Base-by-base conservation (phyloP, 2,113 vertebrate species). In the Orycteropus afer region DNA sequence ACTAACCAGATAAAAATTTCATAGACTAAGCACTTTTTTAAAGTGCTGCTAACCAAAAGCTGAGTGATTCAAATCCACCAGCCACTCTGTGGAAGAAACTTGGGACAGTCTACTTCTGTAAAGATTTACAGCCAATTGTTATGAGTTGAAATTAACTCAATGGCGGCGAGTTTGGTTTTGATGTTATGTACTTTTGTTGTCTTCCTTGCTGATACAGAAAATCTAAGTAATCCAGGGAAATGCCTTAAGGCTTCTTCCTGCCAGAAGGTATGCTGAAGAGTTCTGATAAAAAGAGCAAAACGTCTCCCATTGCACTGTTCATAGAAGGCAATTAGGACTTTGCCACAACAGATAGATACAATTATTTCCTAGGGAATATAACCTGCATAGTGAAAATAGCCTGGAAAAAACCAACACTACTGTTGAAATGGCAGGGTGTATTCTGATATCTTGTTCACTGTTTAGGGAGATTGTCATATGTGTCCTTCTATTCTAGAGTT, bases 341-440 rank as follows among this genome's bases (percentile, higher is more conserved):
- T 22, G 55, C 42, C 17, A 12, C 2, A 23, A 4, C 0, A 0
- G 82, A 51, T 51, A 13, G 22, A 53, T 10, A 2, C 22, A 63
- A 23, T 53, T 37, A 11, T 89, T 57, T 25, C 20, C 13, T 0
- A 59, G 2, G 11, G 18, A 67, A 53, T 49, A 47, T 29, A 71
- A 40, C 51, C 17, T 82, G 78, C 53, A 25, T 27, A 37, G 20
- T 11, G 15, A n/a, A n/a, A 40, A 29, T 47, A 59, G 57, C 34
- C 63, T 71, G 78, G 65, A 71, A 53, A 23, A 29, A 57, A 45
- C 15, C 22, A n/a, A 1, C 2, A 15, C 20, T 5, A 20, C 5
- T 20, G 49, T 6, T 5, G 29, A n/a, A 32, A 7, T 69, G 25
- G 17, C 61, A 67, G 37, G 18, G 47, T 1, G 3, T 42, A 51